These are phyloP conservation scores for Lymantria monacha DNA, from an alignment of 2,888 invertebrate species.

Conservation along the genomic window DNA sequence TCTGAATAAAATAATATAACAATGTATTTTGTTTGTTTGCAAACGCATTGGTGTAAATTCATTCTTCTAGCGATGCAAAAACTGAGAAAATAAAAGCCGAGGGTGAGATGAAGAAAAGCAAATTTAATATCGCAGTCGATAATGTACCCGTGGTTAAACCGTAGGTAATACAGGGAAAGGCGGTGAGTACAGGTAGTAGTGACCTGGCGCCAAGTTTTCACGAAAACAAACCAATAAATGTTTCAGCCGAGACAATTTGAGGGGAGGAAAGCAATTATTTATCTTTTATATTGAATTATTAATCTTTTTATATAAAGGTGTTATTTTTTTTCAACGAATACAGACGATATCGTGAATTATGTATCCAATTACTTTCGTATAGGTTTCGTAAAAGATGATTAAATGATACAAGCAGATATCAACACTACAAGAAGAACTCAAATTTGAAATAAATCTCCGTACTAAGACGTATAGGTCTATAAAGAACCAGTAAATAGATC, in stretches of 20 bases:
- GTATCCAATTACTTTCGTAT: slow-evolving; percentile 34
- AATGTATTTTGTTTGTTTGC: slow-evolving; percentile 36
- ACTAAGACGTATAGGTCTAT: no score
- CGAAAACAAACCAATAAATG: slow-evolving; percentile 73
- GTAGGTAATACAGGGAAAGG: slow-evolving; percentile 24
- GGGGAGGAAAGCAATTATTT: slow-evolving; percentile 61
- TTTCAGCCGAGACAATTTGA: slow-evolving; percentile 58
- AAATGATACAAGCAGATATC: no score
- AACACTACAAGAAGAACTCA: no score
- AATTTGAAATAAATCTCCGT: no score
- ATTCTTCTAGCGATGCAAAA: slow-evolving; percentile 28
- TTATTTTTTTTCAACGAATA: no score
- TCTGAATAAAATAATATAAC: slow-evolving; percentile 32
- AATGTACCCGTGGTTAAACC: slow-evolving; percentile 41
- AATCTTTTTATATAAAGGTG: no score
- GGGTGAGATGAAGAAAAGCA: slow-evolving; percentile 36
- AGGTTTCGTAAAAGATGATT: slow-evolving; percentile 4
- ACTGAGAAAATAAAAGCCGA: slow-evolving; percentile 29
- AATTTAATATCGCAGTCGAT: slow-evolving; percentile 49
- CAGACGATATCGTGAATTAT: slow-evolving; percentile 1
- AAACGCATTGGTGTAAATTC: slow-evolving; percentile 31
- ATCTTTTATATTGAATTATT: slow-evolving; percentile 54
- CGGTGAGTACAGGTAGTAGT: slow-evolving; percentile 45
- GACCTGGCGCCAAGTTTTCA: slow-evolving; percentile 53
- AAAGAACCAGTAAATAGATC: no score